Base-by-base conservation (phyloP, 2,797 vertebrate genomes). In the Ispidina picta region DNA sequence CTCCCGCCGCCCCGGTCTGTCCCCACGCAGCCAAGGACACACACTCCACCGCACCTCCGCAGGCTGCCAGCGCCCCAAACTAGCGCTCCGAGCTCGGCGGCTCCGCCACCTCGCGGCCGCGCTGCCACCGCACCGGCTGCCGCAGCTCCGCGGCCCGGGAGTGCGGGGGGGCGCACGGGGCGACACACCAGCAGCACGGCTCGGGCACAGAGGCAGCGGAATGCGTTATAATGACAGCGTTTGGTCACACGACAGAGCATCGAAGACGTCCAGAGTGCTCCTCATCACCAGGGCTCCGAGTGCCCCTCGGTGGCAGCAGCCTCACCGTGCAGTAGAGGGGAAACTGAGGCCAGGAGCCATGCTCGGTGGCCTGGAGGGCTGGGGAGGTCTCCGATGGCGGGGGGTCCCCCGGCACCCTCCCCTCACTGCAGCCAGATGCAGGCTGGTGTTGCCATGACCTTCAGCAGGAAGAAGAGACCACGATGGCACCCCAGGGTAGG, bases 401-500 rank as follows among this genome's bases (percentile, higher is more conserved):
- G 18, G 9, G 23, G 28, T 56, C 15, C 41, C 39, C 41, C 0
- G 1, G 26, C 37, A 55, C 39, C 15, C 23, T 25, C 51, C 31
- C 33, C 2, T 10, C 1, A 2, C 35, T 4, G 46, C 2, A 1
- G 43, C 20, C 0, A 1, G 26, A 31, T 3, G 0, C 63, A 49
- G 35, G 31, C 56, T 15, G 69, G 44, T 1, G 0, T 4, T 35
- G 44, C 17, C 2, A 3, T 26, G 29, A 41, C 28, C 41, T 64
- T 29, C 9, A 17, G 59, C 66, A 26, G 41, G 26, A 59, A 4
- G 1, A 52, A 48, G 63, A 28, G 70, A 49, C 21, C 8, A 0
- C 29, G 15, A 7, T 7, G 21, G n/a, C 22, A 37, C 43, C 21
- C 3, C 11, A 12, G 19, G 21, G 63, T 39, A 19, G 54, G 56